A percentile compares a stretch with the other conserved stretches of the same genome.
Evolutionary conservation across 2,888 invertebrate genomes (phyloP).

Genomic region (Digitonthophagus gazella): DNA sequence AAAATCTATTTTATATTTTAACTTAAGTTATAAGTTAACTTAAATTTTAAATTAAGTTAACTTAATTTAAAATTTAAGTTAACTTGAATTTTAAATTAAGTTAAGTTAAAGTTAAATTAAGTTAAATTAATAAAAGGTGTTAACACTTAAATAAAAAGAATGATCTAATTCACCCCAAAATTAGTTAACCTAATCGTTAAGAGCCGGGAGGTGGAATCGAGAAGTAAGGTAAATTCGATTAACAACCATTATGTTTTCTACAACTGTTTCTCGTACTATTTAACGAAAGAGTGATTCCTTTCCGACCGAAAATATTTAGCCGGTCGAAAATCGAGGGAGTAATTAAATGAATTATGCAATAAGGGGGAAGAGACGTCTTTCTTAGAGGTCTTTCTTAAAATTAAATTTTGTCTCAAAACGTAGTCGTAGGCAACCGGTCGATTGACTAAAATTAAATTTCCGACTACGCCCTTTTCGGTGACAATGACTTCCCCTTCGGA

Average conservation of each 20-base stretch:
- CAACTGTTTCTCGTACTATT: too few relatives aligned
- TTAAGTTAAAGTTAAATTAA: too few relatives aligned
- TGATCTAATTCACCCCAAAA: too few relatives aligned
- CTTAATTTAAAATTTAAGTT: too few relatives aligned
- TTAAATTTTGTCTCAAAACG: constrained; percentile 51
- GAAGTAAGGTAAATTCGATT: neutral
- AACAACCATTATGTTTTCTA: neutral
- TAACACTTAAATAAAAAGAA: too few relatives aligned
- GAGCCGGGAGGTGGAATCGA: too few relatives aligned
- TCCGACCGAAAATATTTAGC: neutral
- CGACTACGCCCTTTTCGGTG: neutral
- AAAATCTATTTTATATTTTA: neutral
- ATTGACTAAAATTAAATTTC: constrained; percentile 54
- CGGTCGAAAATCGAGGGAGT: constrained; percentile 35
- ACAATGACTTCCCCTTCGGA: neutral
- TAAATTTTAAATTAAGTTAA: neutral
- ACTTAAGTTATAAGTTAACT: too few relatives aligned
- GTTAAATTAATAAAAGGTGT: too few relatives aligned
- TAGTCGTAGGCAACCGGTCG: constrained; percentile 50
- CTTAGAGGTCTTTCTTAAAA: constrained; percentile 47
- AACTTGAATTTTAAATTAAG: too few relatives aligned
- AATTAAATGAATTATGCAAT: constrained; percentile 49
- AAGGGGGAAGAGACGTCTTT: constrained; percentile 47
- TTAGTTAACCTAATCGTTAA: too few relatives aligned
- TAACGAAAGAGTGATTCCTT: too few relatives aligned